Conservation (phyloP, 2,888 invertebrate species). For the Pteria penguin region DNA sequence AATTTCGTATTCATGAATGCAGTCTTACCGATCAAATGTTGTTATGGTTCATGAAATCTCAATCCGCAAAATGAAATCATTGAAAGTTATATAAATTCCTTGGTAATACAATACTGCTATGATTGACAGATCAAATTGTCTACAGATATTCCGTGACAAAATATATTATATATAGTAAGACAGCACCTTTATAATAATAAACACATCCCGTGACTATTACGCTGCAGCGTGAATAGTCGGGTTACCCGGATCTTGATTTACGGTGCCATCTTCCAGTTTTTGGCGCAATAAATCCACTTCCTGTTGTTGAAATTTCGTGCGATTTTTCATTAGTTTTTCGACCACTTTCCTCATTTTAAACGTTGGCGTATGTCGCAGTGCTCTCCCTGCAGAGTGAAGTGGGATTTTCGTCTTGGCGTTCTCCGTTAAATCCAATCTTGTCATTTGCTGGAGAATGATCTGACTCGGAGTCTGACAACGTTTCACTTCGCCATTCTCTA, state of each 20-base stretch:
- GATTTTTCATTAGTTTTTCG: slow-evolving; percentile 66
- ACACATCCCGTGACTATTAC: no score
- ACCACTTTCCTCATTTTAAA: slow-evolving; percentile 75
- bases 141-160: no score
- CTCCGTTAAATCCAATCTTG: slow-evolving; percentile 62
- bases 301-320: slow-evolving; percentile 69
- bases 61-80: no score
- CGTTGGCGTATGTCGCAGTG: slow-evolving; percentile 74
- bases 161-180: no score
- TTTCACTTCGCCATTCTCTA: slow-evolving; percentile 52
- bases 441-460: slow-evolving; percentile 69
- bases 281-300: slow-evolving; percentile 66
- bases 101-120: no score
- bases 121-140: no score
- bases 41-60: no score
- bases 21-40: no score
- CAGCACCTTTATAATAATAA: no score
- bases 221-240: slow-evolving; percentile 4
- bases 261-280: slow-evolving; percentile 41
- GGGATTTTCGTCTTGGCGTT: slow-evolving; percentile 60
- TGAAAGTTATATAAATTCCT: no score
- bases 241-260: background rate
- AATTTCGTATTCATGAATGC: no score
- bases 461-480: slow-evolving; percentile 63
- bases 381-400: slow-evolving; percentile 67